Conservation (phyloP, 1,140 invertebrate species). For the Apolygus lucorum region DNA sequence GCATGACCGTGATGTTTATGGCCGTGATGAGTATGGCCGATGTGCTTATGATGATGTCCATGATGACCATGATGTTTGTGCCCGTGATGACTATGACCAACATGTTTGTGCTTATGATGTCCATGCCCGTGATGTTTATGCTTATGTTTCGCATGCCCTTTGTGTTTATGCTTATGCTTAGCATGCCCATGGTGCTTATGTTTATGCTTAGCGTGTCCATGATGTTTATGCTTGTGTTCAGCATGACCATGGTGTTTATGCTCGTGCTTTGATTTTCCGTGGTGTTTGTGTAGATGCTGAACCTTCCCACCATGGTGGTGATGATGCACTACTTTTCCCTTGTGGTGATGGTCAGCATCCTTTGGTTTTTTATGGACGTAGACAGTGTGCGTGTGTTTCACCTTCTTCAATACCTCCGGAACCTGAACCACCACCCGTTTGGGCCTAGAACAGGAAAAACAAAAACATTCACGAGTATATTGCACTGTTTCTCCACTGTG, state of each 20-base stretch:
- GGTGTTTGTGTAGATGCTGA: not conserved
- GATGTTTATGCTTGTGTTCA: conserved; percentile 10
- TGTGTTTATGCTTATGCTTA: conserved; percentile 5
- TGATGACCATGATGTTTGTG: conserved; percentile 7
- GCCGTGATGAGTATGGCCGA: conserved; percentile 21
- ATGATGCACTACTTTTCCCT: not conserved
- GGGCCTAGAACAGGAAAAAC: conserved; percentile 13
- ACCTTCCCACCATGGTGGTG: not conserved
- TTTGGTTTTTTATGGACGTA: conserved; percentile 4
- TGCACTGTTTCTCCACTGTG: not conserved
- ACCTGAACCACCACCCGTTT: conserved; percentile 18
- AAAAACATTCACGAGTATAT: not conserved
- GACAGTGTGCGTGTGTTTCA: conserved; percentile 23
- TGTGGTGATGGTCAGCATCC: not conserved
- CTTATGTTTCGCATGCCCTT: conserved; percentile 12
- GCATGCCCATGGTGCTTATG: conserved; percentile 11
- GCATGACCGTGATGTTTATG: conserved; percentile 26
- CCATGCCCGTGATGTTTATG: conserved; percentile 16
- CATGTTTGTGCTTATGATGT: conserved; percentile 11
- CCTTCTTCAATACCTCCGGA: conserved; percentile 20
- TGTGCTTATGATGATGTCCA: conserved; percentile 24
- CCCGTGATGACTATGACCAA: conserved; percentile 12
- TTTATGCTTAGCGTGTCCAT: not conserved
- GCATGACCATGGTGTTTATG: conserved; percentile 17
- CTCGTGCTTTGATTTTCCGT: not conserved